Conservation (phyloP, 2,888 invertebrate genomes). For the Tetheella fluctuosa region DNA sequence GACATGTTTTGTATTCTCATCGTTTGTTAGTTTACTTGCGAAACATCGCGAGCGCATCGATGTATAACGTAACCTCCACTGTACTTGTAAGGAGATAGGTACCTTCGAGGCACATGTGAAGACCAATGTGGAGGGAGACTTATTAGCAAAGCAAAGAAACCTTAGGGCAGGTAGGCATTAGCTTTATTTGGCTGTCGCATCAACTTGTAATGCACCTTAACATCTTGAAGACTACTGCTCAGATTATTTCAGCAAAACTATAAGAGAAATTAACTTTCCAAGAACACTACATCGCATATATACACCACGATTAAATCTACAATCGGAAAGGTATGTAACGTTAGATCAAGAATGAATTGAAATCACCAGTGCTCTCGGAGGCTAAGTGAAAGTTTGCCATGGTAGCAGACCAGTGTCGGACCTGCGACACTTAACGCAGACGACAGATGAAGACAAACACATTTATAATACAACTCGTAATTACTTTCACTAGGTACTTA, state of each 20-base stretch:
- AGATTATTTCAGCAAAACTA: slow-evolving; percentile 18
- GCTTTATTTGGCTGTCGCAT: neutral
- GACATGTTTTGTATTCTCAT: slow-evolving; percentile 46
- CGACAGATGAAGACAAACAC: slow-evolving; percentile 53
- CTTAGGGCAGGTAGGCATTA: neutral
- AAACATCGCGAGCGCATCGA: slow-evolving; percentile 47
- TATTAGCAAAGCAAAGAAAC: too few species aligned
- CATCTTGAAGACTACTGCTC: neutral
- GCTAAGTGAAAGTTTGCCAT: slow-evolving; percentile 71
- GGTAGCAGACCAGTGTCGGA: slow-evolving; percentile 56
- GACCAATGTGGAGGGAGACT: too few species aligned
- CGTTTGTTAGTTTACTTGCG: slow-evolving; percentile 47
- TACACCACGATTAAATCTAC: slow-evolving; percentile 54
- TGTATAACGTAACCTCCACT: slow-evolving; percentile 36
- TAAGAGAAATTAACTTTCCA: slow-evolving; percentile 25
- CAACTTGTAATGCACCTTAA: neutral
- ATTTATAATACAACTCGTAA: slow-evolving; percentile 53
- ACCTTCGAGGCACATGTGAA: neutral
- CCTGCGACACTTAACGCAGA: slow-evolving; percentile 55
- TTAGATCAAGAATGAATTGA: slow-evolving; percentile 65
- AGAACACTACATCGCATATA: neutral
- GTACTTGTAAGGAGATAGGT: slow-evolving; percentile 7
- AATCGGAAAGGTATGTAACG: slow-evolving; percentile 53
- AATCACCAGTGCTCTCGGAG: slow-evolving; percentile 59
- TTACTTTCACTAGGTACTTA: slow-evolving; percentile 57